phyloP scores from a whole-genome alignment of 2,113 vertebrate genomes.

The Microcebus tavaratra region DNA sequence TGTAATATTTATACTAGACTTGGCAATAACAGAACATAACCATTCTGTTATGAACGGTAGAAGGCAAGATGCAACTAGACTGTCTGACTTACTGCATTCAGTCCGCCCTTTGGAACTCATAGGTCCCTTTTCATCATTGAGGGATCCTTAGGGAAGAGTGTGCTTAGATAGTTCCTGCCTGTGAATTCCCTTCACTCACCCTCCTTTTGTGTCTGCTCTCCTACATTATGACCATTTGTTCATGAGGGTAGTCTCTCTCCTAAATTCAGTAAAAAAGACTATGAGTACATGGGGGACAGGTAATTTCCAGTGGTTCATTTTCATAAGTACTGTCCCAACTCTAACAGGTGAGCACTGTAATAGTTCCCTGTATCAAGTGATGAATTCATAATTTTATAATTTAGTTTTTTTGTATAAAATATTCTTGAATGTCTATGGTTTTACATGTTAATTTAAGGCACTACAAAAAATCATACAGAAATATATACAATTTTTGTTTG shows the following conservation, averaged over 20 bases:
- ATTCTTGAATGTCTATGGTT: background rate
- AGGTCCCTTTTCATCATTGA: background rate
- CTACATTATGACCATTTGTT: background rate
- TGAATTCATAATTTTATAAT: background rate
- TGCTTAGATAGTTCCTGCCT: background rate
- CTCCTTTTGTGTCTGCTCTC: background rate
- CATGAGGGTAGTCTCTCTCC: background rate
- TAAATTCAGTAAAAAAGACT: background rate
- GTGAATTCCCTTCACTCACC: background rate
- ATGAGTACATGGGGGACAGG: background rate
- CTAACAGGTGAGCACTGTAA: background rate
- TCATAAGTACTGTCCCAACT: background rate
- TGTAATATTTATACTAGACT: background rate
- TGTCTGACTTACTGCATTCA: background rate
- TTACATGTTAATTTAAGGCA: slow-evolving; percentile 19
- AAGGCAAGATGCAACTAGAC: background rate
- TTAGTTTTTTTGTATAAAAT: background rate
- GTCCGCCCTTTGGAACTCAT: background rate
- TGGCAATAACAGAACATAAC: background rate
- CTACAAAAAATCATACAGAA: background rate
- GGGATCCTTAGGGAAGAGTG: background rate
- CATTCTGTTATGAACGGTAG: background rate
- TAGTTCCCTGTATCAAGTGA: background rate
- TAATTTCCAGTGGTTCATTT: background rate
- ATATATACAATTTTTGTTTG: background rate